A percentile compares a stretch with the other conserved stretches of the same genome.
These are phyloP conservation scores for Sebastes wilsoni DNA, from an alignment of 2,797 vertebrate species.

Conservation along the genomic window DNA sequence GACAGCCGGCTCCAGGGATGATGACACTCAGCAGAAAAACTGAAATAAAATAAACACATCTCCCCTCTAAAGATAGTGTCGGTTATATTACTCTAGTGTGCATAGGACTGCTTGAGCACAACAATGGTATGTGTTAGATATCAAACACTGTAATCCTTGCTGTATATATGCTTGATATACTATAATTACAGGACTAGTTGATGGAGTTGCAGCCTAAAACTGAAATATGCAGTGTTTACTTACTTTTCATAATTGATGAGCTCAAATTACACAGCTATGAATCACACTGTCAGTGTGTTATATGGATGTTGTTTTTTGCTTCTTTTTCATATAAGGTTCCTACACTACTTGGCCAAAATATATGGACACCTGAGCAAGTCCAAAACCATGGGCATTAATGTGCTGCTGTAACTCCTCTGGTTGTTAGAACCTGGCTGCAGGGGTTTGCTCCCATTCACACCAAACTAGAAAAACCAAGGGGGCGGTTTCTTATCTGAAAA, in stretches of 20 bases:
- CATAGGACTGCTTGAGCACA: not conserved
- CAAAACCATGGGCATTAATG: not conserved
- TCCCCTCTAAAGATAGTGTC: not conserved
- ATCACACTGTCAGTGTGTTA: not conserved
- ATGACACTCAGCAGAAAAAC: constrained; percentile 7
- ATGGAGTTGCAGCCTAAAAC: not conserved
- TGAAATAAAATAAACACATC: not conserved
- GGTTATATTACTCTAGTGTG: not conserved
- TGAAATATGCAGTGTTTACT: not conserved
- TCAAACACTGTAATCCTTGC: not conserved
- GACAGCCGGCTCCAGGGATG: constrained; percentile 7
- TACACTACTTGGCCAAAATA: not conserved
- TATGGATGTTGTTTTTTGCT: not conserved
- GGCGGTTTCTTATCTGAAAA: too few species aligned
- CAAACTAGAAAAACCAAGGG: too few species aligned
- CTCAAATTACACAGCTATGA: not conserved
- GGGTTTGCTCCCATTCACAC: too few species aligned
- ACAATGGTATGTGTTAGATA: not conserved
- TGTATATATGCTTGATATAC: not conserved
- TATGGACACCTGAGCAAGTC: not conserved
- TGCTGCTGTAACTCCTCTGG: not conserved
- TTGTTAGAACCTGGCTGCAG: not conserved
- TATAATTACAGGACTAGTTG: not conserved
- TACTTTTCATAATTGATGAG: not conserved
- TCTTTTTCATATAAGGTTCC: not conserved